Base-by-base conservation (phyloP, 2,888 invertebrate species). In the Zaprionus lineosus region DNA sequence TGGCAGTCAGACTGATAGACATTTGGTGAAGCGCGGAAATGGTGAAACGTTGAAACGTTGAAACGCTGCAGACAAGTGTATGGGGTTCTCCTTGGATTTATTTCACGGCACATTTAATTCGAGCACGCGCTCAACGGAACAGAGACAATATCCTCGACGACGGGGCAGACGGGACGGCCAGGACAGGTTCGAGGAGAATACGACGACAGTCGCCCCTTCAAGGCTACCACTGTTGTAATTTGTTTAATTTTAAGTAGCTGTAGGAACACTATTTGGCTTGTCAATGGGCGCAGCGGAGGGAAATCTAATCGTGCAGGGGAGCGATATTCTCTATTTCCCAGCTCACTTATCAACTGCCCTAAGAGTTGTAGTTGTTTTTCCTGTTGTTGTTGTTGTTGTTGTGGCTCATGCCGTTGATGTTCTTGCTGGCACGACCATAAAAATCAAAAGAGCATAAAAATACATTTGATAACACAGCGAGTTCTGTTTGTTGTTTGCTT, bases 391-490 rank as follows among this genome's bases (percentile, higher is more conserved):
- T 39, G 43, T 26, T 50, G 36, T 12, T 51, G 31, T 15, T 48
- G n/a, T 48, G 44, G 46, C 34, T 48, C 26, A 12, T 58, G 50
- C 34, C 59, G 46, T 36, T 48, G 34, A 14, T 55, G 50, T 34
- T 62, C 40, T 55, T 65, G 62, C 65, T 65, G 78, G 59, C 61
- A 51, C 36, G 74, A 73, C 66, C 84, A 84, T 81, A 81, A 81
- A 81, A 81, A 81, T 81, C 84, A 81, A 81, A 81, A 81, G 81
- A 81, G 81, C 81, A 81, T 81, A 81, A 81, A 81, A 81, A 81
- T 81, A 81, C 81, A 84, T 84, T 84, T 84, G 81, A 81, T 84
- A 81, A 84, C 66, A 84, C 61, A 63, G 82, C 66, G 48, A 69
- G 64, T 36, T 67, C 64, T 56, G 60, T 68, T 65, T 65, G 63